Conservation (phyloP, 35 echinoderm and acorn worm genomes). For the Lytechinus pictus region DNA sequence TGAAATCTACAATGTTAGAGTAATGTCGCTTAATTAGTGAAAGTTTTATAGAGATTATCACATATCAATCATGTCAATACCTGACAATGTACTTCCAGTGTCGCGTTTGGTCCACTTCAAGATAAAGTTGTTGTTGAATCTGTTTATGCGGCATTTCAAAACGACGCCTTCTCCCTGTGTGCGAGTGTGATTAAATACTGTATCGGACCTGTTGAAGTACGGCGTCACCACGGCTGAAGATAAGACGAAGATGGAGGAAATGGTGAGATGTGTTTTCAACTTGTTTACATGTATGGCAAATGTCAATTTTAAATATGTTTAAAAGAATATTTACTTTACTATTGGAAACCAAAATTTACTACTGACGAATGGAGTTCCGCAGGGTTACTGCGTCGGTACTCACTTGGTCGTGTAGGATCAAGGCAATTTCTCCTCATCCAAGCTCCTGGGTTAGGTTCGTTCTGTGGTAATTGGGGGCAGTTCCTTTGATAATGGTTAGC, state of each 20-base stretch:
- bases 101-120: background rate
- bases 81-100: background rate
- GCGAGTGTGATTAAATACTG: background rate
- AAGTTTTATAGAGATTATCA: too few relatives aligned
- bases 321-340: too few relatives aligned
- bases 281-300: too few relatives aligned
- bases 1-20: too few relatives aligned
- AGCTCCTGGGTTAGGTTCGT: background rate
- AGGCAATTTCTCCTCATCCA: conserved; percentile 16
- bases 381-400: background rate
- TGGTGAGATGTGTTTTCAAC: too few relatives aligned
- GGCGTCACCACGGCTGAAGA: background rate
- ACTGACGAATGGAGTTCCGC: too few relatives aligned
- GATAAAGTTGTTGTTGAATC: background rate
- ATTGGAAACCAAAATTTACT: too few relatives aligned
- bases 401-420: background rate
- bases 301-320: too few relatives aligned
- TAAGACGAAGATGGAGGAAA: background rate
- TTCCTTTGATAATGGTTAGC: background rate
- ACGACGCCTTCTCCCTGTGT: background rate
- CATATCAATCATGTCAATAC: background rate
- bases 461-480: background rate
- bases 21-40: too few relatives aligned
- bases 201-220: background rate
- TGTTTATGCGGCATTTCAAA: background rate